Base-by-base conservation (phyloP, 2,113 vertebrate species). In the Helogale parvula region DNA sequence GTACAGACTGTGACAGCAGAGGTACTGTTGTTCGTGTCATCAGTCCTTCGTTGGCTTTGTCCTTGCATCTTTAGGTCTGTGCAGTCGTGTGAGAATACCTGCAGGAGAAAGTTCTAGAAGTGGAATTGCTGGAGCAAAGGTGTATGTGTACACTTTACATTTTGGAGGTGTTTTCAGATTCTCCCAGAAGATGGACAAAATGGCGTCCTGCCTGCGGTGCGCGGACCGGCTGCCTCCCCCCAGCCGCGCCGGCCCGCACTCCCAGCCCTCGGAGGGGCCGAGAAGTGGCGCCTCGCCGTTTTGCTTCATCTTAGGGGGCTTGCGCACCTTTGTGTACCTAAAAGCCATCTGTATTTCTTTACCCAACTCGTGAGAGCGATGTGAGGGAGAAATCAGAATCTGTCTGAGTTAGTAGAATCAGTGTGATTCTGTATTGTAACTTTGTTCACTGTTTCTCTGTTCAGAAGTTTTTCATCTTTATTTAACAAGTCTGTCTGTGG, bases 21-120 rank as follows among this genome's bases (percentile, higher is more conserved):
- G 11, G 5, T 7, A 4, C n/a, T 23, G 3, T 2, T 66, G 9
- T 41, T 38, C 9, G 3, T 1, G 4, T 45, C n/a, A 12, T 68
- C 29, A 17, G 0, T n/a, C 72, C 25, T 57, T 19, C n/a, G 15
- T 16, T 31, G 50, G 4, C 2, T 82, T 3, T 6, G 17, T 29
- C 29, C 41, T 65, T 88, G 33, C 68, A 1, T 50, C 3, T 41
- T 35, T 38, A 29, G 23, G 65, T 38, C 38, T 88, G 50, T 88
- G 52, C 76, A 17, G 27, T 7, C 45, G 68, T 41, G 45, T 69
- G 19, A 71, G 52, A 82, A 0, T 14, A 21, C n/a, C 63, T 54
- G 33, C 7, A 38, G 9, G 69, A 63, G 35, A 27, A 68, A 47
- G 60, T 54, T 94, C 52, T 63, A 5, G 19, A 71, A 14, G 60